Conservation (phyloP, 2,113 vertebrate species). For the Xenopus borealis region DNA sequence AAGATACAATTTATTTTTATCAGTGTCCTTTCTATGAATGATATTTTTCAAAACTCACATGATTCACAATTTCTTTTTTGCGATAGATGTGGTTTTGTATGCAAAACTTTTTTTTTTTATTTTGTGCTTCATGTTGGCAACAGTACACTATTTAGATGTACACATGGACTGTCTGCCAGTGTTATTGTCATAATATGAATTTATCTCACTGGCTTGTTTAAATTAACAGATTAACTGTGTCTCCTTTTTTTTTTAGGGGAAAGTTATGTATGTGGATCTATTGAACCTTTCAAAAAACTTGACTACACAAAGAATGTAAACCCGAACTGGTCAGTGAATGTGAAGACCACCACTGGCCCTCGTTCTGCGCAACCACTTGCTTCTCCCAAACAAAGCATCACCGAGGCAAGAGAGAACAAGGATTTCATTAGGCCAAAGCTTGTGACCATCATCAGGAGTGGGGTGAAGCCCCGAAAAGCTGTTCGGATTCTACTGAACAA, state of each 20-base stretch:
- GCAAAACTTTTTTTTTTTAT: too few relatives aligned
- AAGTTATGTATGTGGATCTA: conserved; percentile 94
- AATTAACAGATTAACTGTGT: too few relatives aligned
- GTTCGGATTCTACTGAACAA: conserved; percentile 94
- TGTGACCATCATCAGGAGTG: conserved; percentile 94
- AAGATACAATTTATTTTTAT: too few relatives aligned
- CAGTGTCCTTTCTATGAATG: too few relatives aligned
- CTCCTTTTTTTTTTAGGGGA: conserved; percentile 69
- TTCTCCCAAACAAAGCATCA: conserved; percentile 70
- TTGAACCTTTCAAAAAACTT: conserved; percentile 91
- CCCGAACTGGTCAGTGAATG: conserved; percentile 94
- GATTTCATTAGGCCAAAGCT: conserved; percentile 96
- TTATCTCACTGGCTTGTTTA: too few relatives aligned
- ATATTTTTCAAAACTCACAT: too few relatives aligned
- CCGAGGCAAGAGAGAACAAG: conserved; percentile 80
- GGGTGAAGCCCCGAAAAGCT: conserved; percentile 94
- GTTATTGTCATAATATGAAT: too few relatives aligned
- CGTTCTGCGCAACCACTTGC: conserved; percentile 79
- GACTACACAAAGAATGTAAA: conserved; percentile 98
- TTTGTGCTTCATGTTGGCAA: too few relatives aligned
- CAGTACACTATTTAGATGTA: too few relatives aligned
- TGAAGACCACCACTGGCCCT: conserved; percentile 67
- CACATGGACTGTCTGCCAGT: too few relatives aligned
- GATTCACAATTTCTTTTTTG: too few relatives aligned
- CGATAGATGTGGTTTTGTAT: too few relatives aligned